Evolutionary conservation across 2,113 vertebrate species (phyloP), one percentile per base, ranked within the genome.

Genomic region (Chionomys nivalis): DNA sequence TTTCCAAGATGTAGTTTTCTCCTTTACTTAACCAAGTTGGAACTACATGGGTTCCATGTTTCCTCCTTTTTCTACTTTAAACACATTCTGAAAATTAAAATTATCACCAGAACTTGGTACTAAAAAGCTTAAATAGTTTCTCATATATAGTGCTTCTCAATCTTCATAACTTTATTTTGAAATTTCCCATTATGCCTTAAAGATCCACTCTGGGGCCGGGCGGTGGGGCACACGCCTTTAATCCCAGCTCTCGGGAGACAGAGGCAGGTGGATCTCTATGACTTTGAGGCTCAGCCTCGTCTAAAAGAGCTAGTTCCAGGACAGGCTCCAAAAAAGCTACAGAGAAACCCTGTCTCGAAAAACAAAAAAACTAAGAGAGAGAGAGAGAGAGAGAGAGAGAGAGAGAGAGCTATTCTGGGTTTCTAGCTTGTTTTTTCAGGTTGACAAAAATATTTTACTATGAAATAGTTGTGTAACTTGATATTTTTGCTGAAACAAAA

Each of bases 11-110:
- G 83, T 95, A 92, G 89, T 66, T 28, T 42, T 86, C 81, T 95
- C 72, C 89, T 91, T 78, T 89, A 66, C 49, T 94, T 89, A 87
- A 87, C 24, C 92, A 33, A 66, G 52, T 47, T 87, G 85, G 36
- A 94, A 83, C 47, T 76, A 87, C 23, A 42, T 88, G 39, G 31
- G 47, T 93, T 93, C n/a, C 12, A 17, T 61, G 28, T 91, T 63
- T 95, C 2, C 16, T 66, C 4, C 39, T 75, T 88, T 93, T 61
- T 92, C 42, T 28, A 68, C 33, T 47, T 76, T 61, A 92, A 90
- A 44, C 1, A 70, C 23, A 78, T 88, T 42, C 58, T 92, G 39
- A 77, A 96, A 95, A 66, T 47, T 87, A 94, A 95, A 96, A 91
- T 91, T n/a, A 87, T 87, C 16, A 58, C 12, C 47, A 70, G 94